phyloP scores from a whole-genome alignment of 2,888 invertebrate species.

The Bombylius major region DNA sequence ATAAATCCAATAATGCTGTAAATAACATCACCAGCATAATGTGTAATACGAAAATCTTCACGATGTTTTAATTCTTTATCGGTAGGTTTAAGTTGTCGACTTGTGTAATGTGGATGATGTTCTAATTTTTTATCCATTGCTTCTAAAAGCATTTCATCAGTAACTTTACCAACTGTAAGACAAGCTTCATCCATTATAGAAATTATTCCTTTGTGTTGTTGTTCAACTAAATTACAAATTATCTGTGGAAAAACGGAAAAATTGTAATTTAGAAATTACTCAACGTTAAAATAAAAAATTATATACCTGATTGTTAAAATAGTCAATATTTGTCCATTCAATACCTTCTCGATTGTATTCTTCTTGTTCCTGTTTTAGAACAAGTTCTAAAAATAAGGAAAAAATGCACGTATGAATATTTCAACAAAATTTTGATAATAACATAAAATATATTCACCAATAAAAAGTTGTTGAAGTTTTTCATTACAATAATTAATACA shows the following conservation, averaged over 20 bases:
- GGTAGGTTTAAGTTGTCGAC: constrained; percentile 67
- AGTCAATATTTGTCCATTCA: constrained; percentile 86
- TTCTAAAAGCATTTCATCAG: constrained; percentile 70
- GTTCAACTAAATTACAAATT: constrained; percentile 92
- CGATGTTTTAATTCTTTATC: constrained; percentile 70
- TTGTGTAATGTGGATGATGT: constrained; percentile 81
- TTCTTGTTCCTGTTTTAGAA: constrained; percentile 95
- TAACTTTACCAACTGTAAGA: constrained; percentile 86
- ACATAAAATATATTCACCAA: constrained; percentile 46
- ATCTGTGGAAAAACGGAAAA: constrained; percentile 28
- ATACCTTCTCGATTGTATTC: constrained; percentile 94
- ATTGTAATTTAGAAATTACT: neutral
- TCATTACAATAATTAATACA: constrained; percentile 99
- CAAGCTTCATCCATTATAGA: constrained; percentile 97
- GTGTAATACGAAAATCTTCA: constrained; percentile 71
- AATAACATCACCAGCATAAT: constrained; percentile 94
- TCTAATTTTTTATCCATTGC: constrained; percentile 84
- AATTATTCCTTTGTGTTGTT: constrained; percentile 79
- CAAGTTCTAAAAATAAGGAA: constrained; percentile 57
- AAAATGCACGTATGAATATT: neutral
- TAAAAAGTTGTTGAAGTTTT: constrained; percentile 94
- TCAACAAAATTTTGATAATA: neutral
- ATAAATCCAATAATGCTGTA: constrained; percentile 84
- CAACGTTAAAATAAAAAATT: neutral
- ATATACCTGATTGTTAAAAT: constrained; percentile 84